Percentiles rank a stretch among this genome's conserved stretches.
Evolutionary conservation across 2,797 vertebrate genomes (phyloP).

Genomic region (Acipenser oxyrinchus): DNA sequence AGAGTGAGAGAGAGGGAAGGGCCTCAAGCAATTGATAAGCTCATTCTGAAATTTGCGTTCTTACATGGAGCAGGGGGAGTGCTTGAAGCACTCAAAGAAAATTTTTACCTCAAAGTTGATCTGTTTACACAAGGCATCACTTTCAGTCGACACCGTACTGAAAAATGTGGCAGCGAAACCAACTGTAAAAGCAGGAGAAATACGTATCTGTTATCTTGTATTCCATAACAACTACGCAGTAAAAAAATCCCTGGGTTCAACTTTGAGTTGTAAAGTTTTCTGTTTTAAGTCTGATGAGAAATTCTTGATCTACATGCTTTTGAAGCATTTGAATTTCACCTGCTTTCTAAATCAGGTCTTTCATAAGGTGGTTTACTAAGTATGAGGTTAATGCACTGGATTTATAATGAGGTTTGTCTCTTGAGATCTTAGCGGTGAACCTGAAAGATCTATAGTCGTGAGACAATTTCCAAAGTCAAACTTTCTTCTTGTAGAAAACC

Average conservation of each 20-base stretch:
- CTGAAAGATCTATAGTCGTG: conserved; percentile 57
- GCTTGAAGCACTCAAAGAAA: conserved; percentile 41
- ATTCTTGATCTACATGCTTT: conserved; percentile 49
- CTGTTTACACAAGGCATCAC: too few relatives aligned
- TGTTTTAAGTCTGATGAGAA: conserved; percentile 45
- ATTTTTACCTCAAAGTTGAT: conserved; percentile 50
- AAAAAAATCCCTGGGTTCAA: conserved; percentile 21
- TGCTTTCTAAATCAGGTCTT: conserved; percentile 64
- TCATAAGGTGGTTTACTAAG: conserved; percentile 62
- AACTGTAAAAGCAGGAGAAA: too few relatives aligned
- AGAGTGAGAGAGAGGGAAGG: conserved; percentile 47
- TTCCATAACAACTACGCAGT: too few relatives aligned
- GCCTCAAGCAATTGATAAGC: conserved; percentile 55
- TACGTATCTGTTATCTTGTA: too few relatives aligned
- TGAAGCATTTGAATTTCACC: conserved; percentile 47
- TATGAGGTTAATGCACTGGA: conserved; percentile 51
- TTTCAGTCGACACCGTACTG: too few relatives aligned
- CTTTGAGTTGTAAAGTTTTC: conserved; percentile 54
- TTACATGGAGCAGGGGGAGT: conserved; percentile 36
- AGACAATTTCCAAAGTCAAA: conserved; percentile 50
- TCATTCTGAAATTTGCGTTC: conserved; percentile 49
- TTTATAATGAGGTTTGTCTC: conserved; percentile 64
- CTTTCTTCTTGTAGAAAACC: conserved; percentile 61
- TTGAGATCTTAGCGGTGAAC: conserved; percentile 66
- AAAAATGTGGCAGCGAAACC: too few relatives aligned